Conservation (phyloP, 1,140 invertebrate species). For the Drosophila bipectinata region DNA sequence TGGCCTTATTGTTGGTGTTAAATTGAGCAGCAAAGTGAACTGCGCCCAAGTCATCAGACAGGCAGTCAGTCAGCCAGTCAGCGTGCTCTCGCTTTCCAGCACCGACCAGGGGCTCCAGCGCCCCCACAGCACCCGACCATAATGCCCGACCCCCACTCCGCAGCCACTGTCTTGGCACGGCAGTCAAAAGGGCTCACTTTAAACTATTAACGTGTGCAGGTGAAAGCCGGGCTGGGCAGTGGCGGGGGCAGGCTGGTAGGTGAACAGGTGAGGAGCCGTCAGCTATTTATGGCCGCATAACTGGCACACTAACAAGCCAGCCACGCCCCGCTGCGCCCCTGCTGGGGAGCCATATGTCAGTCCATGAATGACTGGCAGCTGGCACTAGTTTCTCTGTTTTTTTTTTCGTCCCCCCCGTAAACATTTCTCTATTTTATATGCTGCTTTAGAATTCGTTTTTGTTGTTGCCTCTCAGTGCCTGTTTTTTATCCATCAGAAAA, state of each 20-base stretch:
- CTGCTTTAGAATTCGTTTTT: conserved; percentile 54
- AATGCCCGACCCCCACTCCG: too few relatives aligned
- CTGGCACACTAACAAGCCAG: conserved; percentile 64
- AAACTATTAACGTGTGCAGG: conserved; percentile 72
- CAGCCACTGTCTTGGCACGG: conserved; percentile 2
- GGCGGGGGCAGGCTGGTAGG: conserved; percentile 6
- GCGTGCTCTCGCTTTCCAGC: neutral
- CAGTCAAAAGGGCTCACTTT: conserved; percentile 73
- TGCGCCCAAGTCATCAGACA: conserved; percentile 29
- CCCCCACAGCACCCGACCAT: too few relatives aligned
- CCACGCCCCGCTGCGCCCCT: conserved; percentile 23
- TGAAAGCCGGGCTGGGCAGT: conserved; percentile 8
- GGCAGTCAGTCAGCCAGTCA: conserved; percentile 15
- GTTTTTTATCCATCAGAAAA: conserved; percentile 30
- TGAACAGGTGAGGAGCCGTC: conserved; percentile 40
- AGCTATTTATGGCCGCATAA: conserved; percentile 78
- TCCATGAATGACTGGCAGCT: conserved; percentile 60
- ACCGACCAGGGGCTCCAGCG: neutral
- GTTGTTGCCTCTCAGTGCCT: conserved; percentile 27
- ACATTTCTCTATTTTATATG: conserved; percentile 58
- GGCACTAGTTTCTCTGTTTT: conserved; percentile 18
- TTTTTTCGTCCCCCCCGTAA: conserved; percentile 13
- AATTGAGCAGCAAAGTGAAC: conserved; percentile 70
- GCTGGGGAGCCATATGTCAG: conserved; percentile 65
- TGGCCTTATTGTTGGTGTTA: conserved; percentile 69